Conservation (phyloP, 2,797 vertebrate genomes). For the Parauchenoglanis punctatus region DNA sequence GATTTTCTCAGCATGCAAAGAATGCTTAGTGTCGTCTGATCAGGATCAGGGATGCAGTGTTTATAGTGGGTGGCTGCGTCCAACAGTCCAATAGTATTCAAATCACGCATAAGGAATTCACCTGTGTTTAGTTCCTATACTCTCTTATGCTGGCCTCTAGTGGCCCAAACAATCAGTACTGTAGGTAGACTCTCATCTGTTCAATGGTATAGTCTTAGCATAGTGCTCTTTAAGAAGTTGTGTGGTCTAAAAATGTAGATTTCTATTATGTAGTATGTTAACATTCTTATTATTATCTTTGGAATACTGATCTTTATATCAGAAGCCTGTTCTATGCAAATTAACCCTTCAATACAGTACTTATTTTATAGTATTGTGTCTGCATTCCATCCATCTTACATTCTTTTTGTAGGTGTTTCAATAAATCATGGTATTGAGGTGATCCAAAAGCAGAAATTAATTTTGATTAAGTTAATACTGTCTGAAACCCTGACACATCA, state of each 20-base stretch:
- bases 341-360: neutral
- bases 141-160: slow-evolving; percentile 63
- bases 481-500: neutral
- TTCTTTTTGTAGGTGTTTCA: neutral
- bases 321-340: neutral
- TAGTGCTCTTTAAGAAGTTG: neutral
- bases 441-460: neutral
- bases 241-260: neutral
- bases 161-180: slow-evolving; percentile 46
- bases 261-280: too few relatives aligned
- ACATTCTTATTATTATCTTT: neutral
- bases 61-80: slow-evolving; percentile 20
- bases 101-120: neutral
- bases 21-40: slow-evolving; percentile 15
- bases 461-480: neutral
- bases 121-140: neutral
- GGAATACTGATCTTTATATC: neutral
- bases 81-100: slow-evolving; percentile 17
- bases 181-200: neutral
- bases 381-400: neutral
- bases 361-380: neutral
- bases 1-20: slow-evolving; percentile 23
- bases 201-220: neutral
- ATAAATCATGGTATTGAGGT: neutral
- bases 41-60: slow-evolving; percentile 8